Evolutionary conservation across 2,113 vertebrate genomes (phyloP).

Genomic region (Brachypodius melanocephalos): DNA sequence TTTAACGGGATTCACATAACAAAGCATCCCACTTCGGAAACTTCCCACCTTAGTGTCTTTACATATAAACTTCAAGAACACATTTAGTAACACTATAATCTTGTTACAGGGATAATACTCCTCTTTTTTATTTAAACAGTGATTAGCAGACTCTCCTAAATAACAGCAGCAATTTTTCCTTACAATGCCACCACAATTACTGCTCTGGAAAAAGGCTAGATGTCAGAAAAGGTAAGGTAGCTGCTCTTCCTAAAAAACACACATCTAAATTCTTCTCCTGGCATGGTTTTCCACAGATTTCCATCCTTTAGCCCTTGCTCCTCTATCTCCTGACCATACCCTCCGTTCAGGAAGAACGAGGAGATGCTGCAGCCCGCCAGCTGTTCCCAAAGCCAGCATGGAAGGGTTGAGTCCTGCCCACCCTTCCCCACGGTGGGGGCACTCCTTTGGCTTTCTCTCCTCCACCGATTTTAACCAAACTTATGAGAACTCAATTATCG

Average conservation of each 20-base stretch:
- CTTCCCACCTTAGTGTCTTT: not conserved
- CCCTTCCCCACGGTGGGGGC: not conserved
- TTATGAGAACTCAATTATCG: not conserved
- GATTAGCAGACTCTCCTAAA: not conserved
- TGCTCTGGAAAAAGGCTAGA: not conserved
- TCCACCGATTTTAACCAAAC: not conserved
- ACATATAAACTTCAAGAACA: not conserved
- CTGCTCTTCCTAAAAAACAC: not conserved
- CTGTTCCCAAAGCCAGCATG: not conserved
- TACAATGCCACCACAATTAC: not conserved
- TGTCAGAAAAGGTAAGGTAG: not conserved
- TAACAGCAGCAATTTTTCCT: not conserved
- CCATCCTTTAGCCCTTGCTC: constrained; percentile 38
- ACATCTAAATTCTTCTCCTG: not conserved
- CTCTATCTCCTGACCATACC: not conserved
- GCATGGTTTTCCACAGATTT: not conserved
- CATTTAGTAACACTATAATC: not conserved
- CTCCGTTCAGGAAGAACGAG: not conserved
- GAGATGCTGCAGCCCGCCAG: not conserved
- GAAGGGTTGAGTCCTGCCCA: not conserved
- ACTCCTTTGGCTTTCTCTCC: not conserved
- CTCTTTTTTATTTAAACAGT: not conserved
- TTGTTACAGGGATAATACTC: not conserved
- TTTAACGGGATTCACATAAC: not conserved
- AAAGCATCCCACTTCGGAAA: not conserved